Conservation (phyloP, 2,888 invertebrate species). For the Aproaerema taeniolella region DNA sequence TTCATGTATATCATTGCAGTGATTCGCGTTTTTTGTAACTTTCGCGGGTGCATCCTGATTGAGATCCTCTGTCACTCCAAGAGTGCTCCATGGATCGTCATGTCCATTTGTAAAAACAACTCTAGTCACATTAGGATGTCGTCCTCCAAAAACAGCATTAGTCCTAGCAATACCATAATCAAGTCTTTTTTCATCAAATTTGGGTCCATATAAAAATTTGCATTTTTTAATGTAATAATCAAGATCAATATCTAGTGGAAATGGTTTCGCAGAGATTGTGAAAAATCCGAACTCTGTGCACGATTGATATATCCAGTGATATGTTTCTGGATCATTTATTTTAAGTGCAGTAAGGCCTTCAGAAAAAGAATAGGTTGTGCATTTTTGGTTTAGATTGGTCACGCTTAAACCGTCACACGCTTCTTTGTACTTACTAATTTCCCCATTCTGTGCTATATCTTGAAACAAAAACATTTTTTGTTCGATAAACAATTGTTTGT, state of each 20-base stretch:
- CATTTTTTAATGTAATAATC: neutral
- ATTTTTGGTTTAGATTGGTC: neutral
- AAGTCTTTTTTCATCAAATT: constrained; percentile 3
- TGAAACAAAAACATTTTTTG: neutral
- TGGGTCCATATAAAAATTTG: neutral
- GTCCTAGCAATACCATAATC: constrained; percentile 1
- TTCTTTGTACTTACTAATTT: neutral
- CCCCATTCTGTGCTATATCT: neutral
- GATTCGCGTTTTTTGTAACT: neutral
- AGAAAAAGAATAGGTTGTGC: neutral
- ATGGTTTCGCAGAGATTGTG: neutral
- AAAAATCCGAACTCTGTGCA: constrained; percentile 14
- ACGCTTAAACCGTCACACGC: neutral
- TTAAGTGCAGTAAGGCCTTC: neutral
- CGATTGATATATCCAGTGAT: neutral
- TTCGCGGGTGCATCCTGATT: neutral
- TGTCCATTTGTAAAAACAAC: constrained; percentile 1
- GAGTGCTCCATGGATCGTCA: neutral
- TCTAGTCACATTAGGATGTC: neutral
- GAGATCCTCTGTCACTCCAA: neutral
- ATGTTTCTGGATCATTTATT: neutral
- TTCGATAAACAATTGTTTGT: neutral
- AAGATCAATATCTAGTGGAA: neutral
- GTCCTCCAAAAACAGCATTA: neutral
- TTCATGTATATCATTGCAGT: neutral